Conservation (phyloP, 1,140 invertebrate genomes). For the Scaptomyza montana region DNA sequence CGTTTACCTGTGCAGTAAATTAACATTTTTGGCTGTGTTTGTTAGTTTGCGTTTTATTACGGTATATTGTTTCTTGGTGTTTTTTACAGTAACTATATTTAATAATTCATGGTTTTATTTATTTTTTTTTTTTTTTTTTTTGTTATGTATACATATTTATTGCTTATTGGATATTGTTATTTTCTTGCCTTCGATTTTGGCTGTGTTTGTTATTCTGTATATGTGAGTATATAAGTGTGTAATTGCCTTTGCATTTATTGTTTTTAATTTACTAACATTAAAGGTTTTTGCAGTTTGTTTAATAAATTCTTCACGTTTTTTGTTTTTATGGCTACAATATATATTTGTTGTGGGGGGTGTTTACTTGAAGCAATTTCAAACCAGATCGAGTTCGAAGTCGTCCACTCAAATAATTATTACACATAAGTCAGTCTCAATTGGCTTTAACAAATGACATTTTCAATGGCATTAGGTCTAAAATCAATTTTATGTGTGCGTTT, state of each 20-base stretch:
- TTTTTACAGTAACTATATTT: conserved; percentile 53
- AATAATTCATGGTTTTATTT: conserved; percentile 51
- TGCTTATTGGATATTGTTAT: conserved; percentile 64
- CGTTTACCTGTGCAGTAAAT: conserved; percentile 43
- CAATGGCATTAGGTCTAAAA: conserved; percentile 76
- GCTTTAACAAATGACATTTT: conserved; percentile 78
- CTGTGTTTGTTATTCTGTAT: conserved; percentile 18
- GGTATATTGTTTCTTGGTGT: conserved; percentile 50
- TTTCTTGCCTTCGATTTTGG: conserved; percentile 14
- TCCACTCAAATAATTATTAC: conserved; percentile 62
- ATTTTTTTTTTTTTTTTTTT: conserved; percentile 13
- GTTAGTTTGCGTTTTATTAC: conserved; percentile 66
- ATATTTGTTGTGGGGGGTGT: conserved; percentile 39
- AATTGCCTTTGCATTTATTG: conserved; percentile 39
- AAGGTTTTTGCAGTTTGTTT: conserved; percentile 10
- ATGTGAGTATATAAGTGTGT: conserved; percentile 39
- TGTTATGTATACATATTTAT: conserved; percentile 44
- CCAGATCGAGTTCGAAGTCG: conserved; percentile 22
- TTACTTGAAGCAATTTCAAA: conserved; percentile 48
- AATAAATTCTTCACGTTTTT: conserved; percentile 39
- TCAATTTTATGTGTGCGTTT: conserved; percentile 72
- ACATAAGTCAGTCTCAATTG: conserved; percentile 82
- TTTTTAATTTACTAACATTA: conserved; percentile 46
- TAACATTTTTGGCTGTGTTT: conserved; percentile 17
- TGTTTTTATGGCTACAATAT: conserved; percentile 21